These are phyloP conservation scores for Pterostichus madidus DNA, from an alignment of 2,888 invertebrate genomes.

Conservation along the genomic window DNA sequence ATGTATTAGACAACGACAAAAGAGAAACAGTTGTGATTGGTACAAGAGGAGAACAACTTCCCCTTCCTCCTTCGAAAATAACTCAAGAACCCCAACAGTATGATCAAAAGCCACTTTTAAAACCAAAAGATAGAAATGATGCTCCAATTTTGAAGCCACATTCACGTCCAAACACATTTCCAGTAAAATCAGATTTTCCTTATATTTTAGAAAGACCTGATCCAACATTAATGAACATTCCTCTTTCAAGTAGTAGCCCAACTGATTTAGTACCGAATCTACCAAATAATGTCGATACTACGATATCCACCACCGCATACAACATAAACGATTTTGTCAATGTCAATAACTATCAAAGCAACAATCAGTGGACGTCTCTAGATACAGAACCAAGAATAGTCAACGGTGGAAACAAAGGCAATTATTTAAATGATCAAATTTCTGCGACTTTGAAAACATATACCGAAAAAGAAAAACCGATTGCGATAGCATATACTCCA, in stretches of 20 bases:
- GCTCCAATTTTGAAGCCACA: conserved; percentile 77
- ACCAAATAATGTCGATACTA: conserved; percentile 73
- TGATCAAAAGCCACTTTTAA: conserved; percentile 77
- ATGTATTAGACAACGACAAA: conserved; percentile 75
- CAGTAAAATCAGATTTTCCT: conserved; percentile 81
- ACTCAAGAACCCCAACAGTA: conserved; percentile 70
- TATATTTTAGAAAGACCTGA: conserved; percentile 83
- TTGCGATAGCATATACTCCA: conserved; percentile 84
- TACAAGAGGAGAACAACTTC: conserved; percentile 78
- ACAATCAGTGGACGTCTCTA: conserved; percentile 76
- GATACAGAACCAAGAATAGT: conserved; percentile 77
- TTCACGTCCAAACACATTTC: conserved; percentile 72
- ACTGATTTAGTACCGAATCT: conserved; percentile 70
- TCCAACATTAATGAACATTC: conserved; percentile 74
- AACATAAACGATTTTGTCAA: conserved; percentile 71
- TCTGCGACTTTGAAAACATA: conserved; percentile 76
- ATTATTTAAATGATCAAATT: conserved; percentile 72
- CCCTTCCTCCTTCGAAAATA: conserved; percentile 75
- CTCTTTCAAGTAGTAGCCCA: conserved; percentile 74
- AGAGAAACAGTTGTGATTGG: conserved; percentile 80
- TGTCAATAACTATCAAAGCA: conserved; percentile 70
- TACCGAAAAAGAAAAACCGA: conserved; percentile 81
- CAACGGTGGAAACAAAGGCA: conserved; percentile 72
- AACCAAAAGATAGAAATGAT: conserved; percentile 75
- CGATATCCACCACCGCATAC: conserved; percentile 70